Evolutionary conservation across 2,888 invertebrate species (phyloP), one percentile per base, ranked within the genome.

Genomic region (Bellardia bayeri): DNA sequence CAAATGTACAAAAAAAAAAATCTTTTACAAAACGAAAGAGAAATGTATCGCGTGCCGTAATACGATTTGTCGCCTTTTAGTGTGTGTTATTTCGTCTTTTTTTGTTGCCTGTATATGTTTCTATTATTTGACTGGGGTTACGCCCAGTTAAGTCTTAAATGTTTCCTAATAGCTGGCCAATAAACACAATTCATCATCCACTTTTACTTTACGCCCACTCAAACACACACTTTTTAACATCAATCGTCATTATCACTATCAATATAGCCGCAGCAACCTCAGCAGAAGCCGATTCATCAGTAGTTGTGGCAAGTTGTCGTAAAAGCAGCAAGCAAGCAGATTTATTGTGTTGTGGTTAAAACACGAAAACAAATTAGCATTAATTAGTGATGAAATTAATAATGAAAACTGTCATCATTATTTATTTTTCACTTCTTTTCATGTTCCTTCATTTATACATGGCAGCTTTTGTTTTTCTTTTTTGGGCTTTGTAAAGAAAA

Each of bases 141-240:
- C 89, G 83, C 89, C 89, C 88, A 86, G 85, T 84, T 87, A 75
- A 56, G 56, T 66, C 63, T 74, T 89, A 89, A 89, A 88, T 88
- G 88, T 88, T 89, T 89, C 84, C 88, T 89, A 90, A 90, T 89
- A 88, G 88, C 88, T 87, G 84, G 82, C 85, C 78, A 85, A 87
- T 87, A 87, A 89, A 89, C 74, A 74, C 85, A 85, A 89, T 89
- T 86, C 82, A 82, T 86, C 86, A 79, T 85, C 82, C 13, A 40
- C n/a, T 49, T 71, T 49, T 51, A 14, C 16, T 71, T 49, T 51
- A 14, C 16, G 45, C 51, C 49, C 69, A 33, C 45, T 11, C 54
- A 11, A 40, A 30, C 72, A 71, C 40, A 71, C 56, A 56, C n/a
- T 40, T 40, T 40, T 30, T 58, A 40, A 54, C 56, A 16, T 23